These are phyloP conservation scores for Hipparchia semele DNA, from an alignment of 2,888 invertebrate genomes.

Conservation along the genomic window DNA sequence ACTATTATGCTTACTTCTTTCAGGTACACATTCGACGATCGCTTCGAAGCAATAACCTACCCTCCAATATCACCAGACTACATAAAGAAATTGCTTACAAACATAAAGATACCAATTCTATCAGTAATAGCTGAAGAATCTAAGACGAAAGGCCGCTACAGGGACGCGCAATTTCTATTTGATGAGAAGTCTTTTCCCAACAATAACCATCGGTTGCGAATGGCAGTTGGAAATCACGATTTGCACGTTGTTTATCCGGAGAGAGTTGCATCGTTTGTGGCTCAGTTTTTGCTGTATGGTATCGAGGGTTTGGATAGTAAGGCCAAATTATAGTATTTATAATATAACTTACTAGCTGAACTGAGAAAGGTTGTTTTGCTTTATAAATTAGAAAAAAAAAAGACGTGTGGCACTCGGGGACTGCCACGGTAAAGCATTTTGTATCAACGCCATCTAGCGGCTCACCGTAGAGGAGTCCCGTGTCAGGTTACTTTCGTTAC, in stretches of 20 bases:
- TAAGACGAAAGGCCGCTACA: slow-evolving; percentile 46
- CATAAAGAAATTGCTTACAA: slow-evolving; percentile 57
- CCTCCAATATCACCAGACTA: slow-evolving; percentile 62
- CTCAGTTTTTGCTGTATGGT: slow-evolving; percentile 64
- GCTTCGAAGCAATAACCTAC: slow-evolving; percentile 63
- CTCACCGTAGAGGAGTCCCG: no score
- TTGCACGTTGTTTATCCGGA: slow-evolving; percentile 83
- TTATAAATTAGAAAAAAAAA: no score
- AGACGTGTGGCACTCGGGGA: no score
- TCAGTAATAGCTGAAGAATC: slow-evolving; percentile 53
- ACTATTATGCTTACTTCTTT: background rate
- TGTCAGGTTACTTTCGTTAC: no score
- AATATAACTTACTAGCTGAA: background rate
- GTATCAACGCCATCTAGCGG: no score
- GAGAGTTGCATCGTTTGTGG: slow-evolving; percentile 65
- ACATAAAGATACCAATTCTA: slow-evolving; percentile 54
- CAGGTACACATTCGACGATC: slow-evolving; percentile 81
- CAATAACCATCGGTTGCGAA: slow-evolving; percentile 53
- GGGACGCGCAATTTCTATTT: slow-evolving; percentile 52
- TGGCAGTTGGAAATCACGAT: slow-evolving; percentile 82
- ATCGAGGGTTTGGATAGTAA: slow-evolving; percentile 54
- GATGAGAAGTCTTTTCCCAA: slow-evolving; percentile 53
- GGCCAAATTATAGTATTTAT: slow-evolving; percentile 51
- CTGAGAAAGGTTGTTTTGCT: no score
- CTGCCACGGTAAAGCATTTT: no score